Evolutionary conservation across 2,113 vertebrate species (phyloP).

Genomic region (Callipepla californica): DNA sequence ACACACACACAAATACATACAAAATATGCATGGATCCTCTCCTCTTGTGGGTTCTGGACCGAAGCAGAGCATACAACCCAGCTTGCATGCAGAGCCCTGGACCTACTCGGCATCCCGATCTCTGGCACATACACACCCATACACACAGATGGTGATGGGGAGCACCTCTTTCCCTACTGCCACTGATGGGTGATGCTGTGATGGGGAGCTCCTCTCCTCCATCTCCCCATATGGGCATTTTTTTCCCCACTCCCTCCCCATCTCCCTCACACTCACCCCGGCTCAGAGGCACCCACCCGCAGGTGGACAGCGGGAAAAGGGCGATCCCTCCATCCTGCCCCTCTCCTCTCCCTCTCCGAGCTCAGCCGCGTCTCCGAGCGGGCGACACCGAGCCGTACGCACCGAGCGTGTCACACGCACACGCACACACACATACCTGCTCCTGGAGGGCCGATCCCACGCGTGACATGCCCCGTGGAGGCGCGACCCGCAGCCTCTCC

Average conservation of each 20-base stretch:
- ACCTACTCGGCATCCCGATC: not conserved
- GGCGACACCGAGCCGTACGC: conserved; percentile 27
- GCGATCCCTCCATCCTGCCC: conserved; percentile 35
- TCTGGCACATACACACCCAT: not conserved
- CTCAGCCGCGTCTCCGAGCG: conserved; percentile 19
- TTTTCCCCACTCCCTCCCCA: not conserved
- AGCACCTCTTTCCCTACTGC: not conserved
- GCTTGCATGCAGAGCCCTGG: conserved; percentile 13
- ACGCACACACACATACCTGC: conserved; percentile 41
- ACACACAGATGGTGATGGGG: not conserved
- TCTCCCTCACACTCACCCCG: conserved; percentile 31
- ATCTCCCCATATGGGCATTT: not conserved
- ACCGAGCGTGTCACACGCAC: not conserved
- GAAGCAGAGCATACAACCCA: not conserved
- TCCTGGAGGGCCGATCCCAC: conserved; percentile 37
- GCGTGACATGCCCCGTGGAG: conserved; percentile 31
- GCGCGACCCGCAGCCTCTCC: conserved; percentile 31
- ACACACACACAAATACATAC: not conserved
- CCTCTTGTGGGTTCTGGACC: not conserved
- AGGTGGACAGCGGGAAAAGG: not conserved
- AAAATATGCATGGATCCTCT: not conserved
- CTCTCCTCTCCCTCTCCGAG: not conserved
- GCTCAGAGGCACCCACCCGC: not conserved
- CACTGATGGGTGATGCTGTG: not conserved
- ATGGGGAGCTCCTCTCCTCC: not conserved